phyloP scores from a whole-genome alignment of 2,888 invertebrate genomes.

The Pseudococcus longispinus region DNA sequence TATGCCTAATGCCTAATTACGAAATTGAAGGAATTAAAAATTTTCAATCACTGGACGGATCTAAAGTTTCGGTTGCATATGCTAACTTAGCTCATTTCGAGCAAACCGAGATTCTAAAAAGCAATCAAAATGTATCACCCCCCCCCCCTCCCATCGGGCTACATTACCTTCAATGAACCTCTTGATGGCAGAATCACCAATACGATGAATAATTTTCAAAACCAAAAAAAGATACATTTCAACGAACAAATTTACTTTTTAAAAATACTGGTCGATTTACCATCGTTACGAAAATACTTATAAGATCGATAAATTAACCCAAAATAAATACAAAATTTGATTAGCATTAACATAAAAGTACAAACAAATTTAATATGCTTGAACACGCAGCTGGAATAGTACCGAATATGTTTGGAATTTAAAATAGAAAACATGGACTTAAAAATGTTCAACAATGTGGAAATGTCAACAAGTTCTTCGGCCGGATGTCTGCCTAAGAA shows the following conservation, averaged over 20 bases:
- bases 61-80: no score
- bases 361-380: background rate
- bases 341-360: background rate
- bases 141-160: no score
- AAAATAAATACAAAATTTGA: background rate
- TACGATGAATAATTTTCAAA: background rate
- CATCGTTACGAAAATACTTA: background rate
- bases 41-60: no score
- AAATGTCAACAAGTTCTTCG: background rate
- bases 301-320: background rate
- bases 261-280: background rate
- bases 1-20: no score
- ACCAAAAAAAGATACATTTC: background rate
- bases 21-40: no score
- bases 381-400: background rate
- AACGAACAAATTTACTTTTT: background rate
- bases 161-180: no score
- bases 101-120: no score
- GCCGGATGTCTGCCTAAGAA: background rate
- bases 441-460: background rate
- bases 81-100: no score
- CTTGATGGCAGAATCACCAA: no score
- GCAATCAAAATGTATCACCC: no score
- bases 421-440: background rate
- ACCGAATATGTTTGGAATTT: background rate